Conservation (phyloP, 2,888 invertebrate genomes). For the Onchidella celtica region DNA sequence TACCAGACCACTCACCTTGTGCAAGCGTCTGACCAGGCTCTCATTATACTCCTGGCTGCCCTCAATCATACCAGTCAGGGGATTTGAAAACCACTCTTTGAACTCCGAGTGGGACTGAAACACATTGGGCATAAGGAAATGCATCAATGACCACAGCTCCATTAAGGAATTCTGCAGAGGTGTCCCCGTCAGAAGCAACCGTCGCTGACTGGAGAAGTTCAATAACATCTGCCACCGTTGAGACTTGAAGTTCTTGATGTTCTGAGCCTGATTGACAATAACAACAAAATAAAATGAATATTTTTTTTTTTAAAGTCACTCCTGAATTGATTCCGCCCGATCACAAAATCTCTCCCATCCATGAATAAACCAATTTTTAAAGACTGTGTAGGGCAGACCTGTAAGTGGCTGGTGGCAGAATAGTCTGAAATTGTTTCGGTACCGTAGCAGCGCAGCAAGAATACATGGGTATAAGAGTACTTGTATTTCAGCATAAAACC, state of each 20-base stretch:
- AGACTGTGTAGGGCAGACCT: no score
- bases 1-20: slow-evolving; percentile 88
- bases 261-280: slow-evolving; percentile 97
- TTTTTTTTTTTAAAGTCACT: no score
- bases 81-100: slow-evolving; percentile 99
- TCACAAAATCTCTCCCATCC: no score
- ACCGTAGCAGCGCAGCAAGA: no score
- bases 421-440: no score
- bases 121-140: slow-evolving; percentile 99
- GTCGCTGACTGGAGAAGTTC: slow-evolving; percentile 96
- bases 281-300: slow-evolving; percentile 40
- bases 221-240: slow-evolving; percentile 98
- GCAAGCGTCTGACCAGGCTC: slow-evolving; percentile 91
- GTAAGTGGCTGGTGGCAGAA: no score
- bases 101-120: slow-evolving; percentile 88
- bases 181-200: slow-evolving; percentile 90
- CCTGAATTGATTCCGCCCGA: no score
- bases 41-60: slow-evolving; percentile 95
- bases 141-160: slow-evolving; percentile 97
- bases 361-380: no score
- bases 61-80: slow-evolving; percentile 97
- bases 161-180: slow-evolving; percentile 98
- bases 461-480: no score
- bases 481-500: no score
- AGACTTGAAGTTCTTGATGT: slow-evolving; percentile 99